A percentile compares a stretch with the other conserved stretches of the same genome.
Evolutionary conservation across 2,113 vertebrate genomes (phyloP).

Genomic region (Syngnathoides biaculeatus): DNA sequence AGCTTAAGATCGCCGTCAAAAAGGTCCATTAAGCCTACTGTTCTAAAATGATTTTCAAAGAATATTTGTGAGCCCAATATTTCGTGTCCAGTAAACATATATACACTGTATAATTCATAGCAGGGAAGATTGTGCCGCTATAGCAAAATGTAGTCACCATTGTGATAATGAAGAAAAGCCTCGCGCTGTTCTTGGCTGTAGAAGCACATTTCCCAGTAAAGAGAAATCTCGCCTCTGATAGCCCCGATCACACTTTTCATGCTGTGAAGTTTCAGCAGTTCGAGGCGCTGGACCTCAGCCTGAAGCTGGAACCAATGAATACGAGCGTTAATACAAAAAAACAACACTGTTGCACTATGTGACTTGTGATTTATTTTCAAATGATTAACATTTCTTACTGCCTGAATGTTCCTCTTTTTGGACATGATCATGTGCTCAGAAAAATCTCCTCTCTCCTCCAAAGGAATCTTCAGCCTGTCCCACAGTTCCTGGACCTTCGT

Average conservation of each 20-base stretch:
- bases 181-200: constrained; percentile 81
- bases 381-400: constrained; percentile 72
- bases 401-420: constrained; percentile 73
- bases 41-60: too few relatives aligned
- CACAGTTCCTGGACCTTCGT: constrained; percentile 79
- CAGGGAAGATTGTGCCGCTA: not conserved
- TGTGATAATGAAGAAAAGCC: constrained; percentile 73
- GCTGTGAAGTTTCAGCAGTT: constrained; percentile 84
- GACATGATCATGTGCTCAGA: constrained; percentile 70
- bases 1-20: too few relatives aligned
- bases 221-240: constrained; percentile 76
- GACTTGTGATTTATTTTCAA: not conserved
- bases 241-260: constrained; percentile 76
- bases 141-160: constrained; percentile 63
- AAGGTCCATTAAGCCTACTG: too few relatives aligned
- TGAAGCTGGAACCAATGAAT: constrained; percentile 72
- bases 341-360: not conserved
- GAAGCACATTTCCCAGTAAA: constrained; percentile 87
- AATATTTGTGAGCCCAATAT: not conserved
- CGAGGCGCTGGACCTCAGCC: constrained; percentile 76
- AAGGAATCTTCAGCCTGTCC: constrained; percentile 80
- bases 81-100: not conserved
- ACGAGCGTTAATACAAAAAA: not conserved
- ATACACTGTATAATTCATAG: not conserved
- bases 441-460: constrained; percentile 74